Evolutionary conservation across 2,888 invertebrate genomes (phyloP).

Genomic region (Zaprionus obscuricornis): DNA sequence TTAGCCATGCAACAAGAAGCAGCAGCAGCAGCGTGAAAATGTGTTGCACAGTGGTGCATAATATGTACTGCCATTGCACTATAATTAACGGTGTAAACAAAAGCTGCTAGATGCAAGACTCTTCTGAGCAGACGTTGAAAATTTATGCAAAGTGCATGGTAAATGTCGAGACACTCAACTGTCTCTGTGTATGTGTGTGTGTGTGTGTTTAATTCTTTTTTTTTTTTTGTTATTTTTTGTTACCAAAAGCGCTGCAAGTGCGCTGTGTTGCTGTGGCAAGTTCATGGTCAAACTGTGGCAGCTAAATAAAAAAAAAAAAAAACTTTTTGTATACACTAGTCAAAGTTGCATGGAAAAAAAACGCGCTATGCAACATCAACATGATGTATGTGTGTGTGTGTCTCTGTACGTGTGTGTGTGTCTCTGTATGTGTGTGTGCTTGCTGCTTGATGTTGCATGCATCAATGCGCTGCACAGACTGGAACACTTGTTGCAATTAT

Average conservation of each 20-base stretch:
- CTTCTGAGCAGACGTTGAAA: conserved; percentile 5
- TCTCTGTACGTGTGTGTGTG: too few relatives aligned
- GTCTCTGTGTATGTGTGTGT: neutral
- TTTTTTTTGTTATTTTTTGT: too few relatives aligned
- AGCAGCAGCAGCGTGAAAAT: too few relatives aligned
- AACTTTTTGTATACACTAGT: too few relatives aligned
- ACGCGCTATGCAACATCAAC: too few relatives aligned
- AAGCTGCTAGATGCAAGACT: conserved; percentile 12
- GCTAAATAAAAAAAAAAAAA: too few relatives aligned
- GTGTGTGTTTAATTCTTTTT: conserved; percentile 9
- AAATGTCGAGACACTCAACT: conserved; percentile 30
- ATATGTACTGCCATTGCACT: neutral
- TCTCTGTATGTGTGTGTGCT: neutral
- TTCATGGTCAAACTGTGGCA: conserved; percentile 56
- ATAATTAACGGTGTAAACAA: conserved; percentile 61
- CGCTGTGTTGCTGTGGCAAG: conserved; percentile 20
- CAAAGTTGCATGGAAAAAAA: too few relatives aligned
- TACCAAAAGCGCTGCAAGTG: neutral
- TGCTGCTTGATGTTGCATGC: conserved; percentile 56
- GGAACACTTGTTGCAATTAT: conserved; percentile 49
- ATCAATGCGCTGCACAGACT: conserved; percentile 42
- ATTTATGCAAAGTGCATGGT: conserved; percentile 26
- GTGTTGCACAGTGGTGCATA: too few relatives aligned
- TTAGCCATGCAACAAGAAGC: conserved; percentile 5
- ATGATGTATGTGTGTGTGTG: too few relatives aligned